Base-by-base conservation (phyloP, 1,140 invertebrate species). In the Anthonomus grandis region DNA sequence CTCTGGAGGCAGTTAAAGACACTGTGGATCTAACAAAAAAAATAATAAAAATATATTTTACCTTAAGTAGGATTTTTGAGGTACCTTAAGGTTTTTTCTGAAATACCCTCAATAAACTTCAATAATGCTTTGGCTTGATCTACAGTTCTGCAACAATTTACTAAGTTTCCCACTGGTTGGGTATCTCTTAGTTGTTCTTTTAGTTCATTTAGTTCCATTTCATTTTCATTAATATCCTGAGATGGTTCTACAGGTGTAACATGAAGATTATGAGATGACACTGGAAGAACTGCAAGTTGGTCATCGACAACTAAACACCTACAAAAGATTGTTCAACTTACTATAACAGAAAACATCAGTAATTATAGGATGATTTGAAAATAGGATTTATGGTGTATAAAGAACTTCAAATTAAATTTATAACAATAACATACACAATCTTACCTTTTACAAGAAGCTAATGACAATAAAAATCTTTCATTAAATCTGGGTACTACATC, bases 401-500 rank as follows among this genome's bases (percentile, higher is more conserved):
- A n/a, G n/a, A n/a, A n/a, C n/a, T n/a, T n/a, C n/a, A n/a, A n/a
- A n/a, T n/a, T n/a, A n/a, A n/a, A n/a, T n/a, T n/a, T n/a, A n/a
- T n/a, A n/a, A n/a, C n/a, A n/a, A n/a, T n/a, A n/a, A n/a, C n/a
- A n/a, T n/a, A n/a, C n/a, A n/a, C n/a, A n/a, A n/a, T n/a, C n/a
- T 19, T 27, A 56, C 56, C 86, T 83, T 56, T 86, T 77, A 73
- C 95, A 97, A 2, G 90, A 89, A 0, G 91, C 81, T 58, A 99
- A 75, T 0, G 95, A 98, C 0, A 98, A 74, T 12, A 99, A 81
- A 72, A 99, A 97, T 39, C 93, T 84, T 78, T 99, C 95, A 78
- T 99, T 99, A 71, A 99, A 99, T 63, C 97, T 78, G 50, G 91
- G 89, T 5, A 95, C 87, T 41, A 99, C 82, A 73, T 95, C 86